These are phyloP conservation scores for Bergia sp. DNA, from an alignment of 92 coral and sea anemone genomes.

Conservation along the genomic window DNA sequence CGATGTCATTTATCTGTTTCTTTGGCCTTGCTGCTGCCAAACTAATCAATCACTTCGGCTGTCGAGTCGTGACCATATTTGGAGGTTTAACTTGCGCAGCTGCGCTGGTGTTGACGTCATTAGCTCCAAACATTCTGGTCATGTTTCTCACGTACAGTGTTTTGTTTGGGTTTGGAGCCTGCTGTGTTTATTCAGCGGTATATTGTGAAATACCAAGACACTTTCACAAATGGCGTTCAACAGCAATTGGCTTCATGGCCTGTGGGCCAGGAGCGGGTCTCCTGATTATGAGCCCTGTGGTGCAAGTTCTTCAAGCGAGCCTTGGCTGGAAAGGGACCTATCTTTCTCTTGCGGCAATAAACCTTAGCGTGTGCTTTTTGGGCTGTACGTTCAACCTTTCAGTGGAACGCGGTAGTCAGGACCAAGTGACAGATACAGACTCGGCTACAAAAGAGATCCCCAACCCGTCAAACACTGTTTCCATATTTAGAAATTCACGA, in stretches of 20 bases:
- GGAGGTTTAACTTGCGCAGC: slow-evolving; percentile 8
- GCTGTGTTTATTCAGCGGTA: slow-evolving; percentile 16
- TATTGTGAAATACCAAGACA: not conserved
- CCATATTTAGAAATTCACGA: not conserved
- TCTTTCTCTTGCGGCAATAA: not conserved
- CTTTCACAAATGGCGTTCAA: slow-evolving; percentile 13
- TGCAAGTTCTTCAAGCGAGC: not conserved
- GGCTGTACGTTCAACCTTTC: not conserved
- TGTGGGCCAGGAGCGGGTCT: slow-evolving; percentile 17
- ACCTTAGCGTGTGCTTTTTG: not conserved
- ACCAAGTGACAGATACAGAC: too few species aligned
- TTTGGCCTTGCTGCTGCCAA: slow-evolving; percentile 9
- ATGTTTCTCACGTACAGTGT: slow-evolving; percentile 5
- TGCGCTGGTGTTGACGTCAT: not conserved
- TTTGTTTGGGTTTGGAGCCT: slow-evolving; percentile 8
- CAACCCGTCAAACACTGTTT: not conserved
- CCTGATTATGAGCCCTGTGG: slow-evolving; percentile 1
- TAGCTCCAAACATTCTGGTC: slow-evolving; percentile 6
- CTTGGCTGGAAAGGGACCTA: slow-evolving; percentile 6
- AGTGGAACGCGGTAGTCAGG: too few species aligned
- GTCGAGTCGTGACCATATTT: slow-evolving; percentile 9
- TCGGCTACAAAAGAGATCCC: too few species aligned
- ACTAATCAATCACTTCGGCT: slow-evolving; percentile 5
- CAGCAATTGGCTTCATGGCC: slow-evolving; percentile 9
- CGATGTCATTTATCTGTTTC: slow-evolving; percentile 3